phyloP scores from a whole-genome alignment of 2,113 vertebrate species.

The Sylvia atricapilla region DNA sequence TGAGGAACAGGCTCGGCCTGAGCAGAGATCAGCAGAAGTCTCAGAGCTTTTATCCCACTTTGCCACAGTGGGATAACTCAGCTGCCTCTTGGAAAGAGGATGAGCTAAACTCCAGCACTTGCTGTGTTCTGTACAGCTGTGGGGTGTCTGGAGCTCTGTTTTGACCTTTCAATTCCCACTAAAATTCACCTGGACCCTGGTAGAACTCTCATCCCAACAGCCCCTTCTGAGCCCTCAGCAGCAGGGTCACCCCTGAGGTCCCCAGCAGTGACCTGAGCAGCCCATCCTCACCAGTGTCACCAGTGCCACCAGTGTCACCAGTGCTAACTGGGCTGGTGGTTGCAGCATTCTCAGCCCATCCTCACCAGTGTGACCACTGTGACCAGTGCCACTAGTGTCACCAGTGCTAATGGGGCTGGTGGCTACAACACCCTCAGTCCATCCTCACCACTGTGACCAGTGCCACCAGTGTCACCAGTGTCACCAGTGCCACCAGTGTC shows the following conservation, averaged over 20 bases:
- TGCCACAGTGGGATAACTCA: neutral
- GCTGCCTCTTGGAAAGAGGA: neutral
- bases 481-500: too few species aligned
- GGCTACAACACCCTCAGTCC: too few species aligned
- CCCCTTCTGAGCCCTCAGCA: fast-evolving
- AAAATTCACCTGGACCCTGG: neutral
- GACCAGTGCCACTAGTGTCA: too few species aligned
- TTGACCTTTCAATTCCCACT: neutral
- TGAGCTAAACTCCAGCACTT: neutral
- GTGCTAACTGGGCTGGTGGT: too few species aligned
- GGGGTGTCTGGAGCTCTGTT: neutral
- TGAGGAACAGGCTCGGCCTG: neutral
- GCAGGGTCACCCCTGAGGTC: neutral
- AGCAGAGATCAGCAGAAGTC: neutral
- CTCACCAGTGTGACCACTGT: too few species aligned
- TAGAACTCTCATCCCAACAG: neutral
- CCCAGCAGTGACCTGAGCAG: too few species aligned
- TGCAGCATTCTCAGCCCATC: too few species aligned
- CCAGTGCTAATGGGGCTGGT: too few species aligned
- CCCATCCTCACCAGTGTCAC: too few species aligned
- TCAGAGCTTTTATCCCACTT: neutral
- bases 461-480: too few species aligned
- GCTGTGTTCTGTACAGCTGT: neutral
- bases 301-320: too few species aligned
- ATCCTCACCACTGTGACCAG: too few species aligned